Evolutionary conservation across 2,888 invertebrate genomes (phyloP).

Genomic region (Liposcelis brunnea): DNA sequence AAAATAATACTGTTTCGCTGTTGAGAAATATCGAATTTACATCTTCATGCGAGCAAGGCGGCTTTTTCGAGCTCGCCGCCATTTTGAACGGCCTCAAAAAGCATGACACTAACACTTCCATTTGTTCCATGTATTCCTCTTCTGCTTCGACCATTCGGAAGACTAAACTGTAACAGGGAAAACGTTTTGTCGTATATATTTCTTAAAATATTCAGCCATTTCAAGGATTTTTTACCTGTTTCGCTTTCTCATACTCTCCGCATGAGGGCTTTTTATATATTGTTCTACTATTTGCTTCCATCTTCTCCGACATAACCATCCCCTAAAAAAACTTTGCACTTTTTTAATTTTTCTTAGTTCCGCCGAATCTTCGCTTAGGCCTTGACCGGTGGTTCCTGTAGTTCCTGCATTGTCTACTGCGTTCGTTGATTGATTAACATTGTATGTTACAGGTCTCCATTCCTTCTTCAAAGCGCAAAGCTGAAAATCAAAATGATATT

Average conservation of each 20-base stretch:
- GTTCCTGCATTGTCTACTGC: constrained; percentile 20
- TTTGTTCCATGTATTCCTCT: constrained; percentile 81
- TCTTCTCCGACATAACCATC: constrained; percentile 76
- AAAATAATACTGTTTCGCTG: constrained; percentile 78
- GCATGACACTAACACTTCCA: constrained; percentile 70
- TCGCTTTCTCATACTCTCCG: constrained; percentile 81
- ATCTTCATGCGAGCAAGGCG: constrained; percentile 83
- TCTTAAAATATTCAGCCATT: constrained; percentile 4
- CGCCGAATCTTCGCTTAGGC: constrained; percentile 36
- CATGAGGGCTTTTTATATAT: constrained; percentile 86
- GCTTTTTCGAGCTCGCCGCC: constrained; percentile 86
- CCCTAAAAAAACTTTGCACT: constrained; percentile 81
- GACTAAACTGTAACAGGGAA: constrained; percentile 44
- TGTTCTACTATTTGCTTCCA: constrained; percentile 94
- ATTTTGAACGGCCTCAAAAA: constrained; percentile 81
- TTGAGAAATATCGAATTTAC: constrained; percentile 88
- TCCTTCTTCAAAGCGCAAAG: constrained; percentile 67
- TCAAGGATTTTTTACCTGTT: constrained; percentile 45
- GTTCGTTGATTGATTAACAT: constrained; percentile 6
- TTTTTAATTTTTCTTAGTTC: constrained; percentile 78
- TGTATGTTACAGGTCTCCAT: constrained; percentile 37
- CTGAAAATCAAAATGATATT: constrained; percentile 32
- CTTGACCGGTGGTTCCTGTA: constrained; percentile 26
- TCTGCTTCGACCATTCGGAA: constrained; percentile 87
- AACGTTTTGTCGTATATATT: constrained; percentile 3